phyloP scores from a whole-genome alignment of 2,113 vertebrate species.

The Falco punctatus region DNA sequence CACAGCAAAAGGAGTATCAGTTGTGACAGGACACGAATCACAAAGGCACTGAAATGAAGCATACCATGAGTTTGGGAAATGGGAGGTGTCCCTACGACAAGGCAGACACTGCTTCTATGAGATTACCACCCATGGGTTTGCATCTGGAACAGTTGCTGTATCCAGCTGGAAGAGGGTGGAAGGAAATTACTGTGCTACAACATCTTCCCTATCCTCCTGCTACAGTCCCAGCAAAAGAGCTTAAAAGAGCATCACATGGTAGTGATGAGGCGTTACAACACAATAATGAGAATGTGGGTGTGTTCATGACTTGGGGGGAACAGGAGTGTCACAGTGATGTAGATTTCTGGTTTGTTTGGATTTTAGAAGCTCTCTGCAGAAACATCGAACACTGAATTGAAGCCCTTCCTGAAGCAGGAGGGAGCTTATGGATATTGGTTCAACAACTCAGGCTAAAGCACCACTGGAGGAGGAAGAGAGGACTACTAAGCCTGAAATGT shows the following conservation, averaged over 20 bases:
- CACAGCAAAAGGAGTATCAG: neutral
- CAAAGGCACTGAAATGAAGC: neutral
- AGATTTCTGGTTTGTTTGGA: neutral
- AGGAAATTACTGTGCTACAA: neutral
- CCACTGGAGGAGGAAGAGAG: neutral
- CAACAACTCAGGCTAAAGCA: neutral
- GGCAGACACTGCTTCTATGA: neutral
- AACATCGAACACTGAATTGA: neutral
- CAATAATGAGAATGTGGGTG: neutral
- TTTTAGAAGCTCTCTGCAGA: neutral
- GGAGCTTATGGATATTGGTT: neutral
- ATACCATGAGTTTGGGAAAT: neutral
- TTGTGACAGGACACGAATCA: neutral
- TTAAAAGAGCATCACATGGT: fast-evolving
- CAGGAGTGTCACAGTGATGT: neutral
- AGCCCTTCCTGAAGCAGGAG: neutral
- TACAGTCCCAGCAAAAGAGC: neutral
- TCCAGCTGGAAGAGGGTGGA: neutral
- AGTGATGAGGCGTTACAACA: fast-evolving
- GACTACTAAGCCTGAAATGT: neutral
- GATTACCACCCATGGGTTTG: neutral
- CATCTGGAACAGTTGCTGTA: neutral
- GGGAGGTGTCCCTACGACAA: neutral
- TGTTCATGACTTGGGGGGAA: neutral
- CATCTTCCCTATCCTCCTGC: neutral